Evolutionary conservation across 2,797 vertebrate genomes (phyloP).

Genomic region (Malurus leucopterus): DNA sequence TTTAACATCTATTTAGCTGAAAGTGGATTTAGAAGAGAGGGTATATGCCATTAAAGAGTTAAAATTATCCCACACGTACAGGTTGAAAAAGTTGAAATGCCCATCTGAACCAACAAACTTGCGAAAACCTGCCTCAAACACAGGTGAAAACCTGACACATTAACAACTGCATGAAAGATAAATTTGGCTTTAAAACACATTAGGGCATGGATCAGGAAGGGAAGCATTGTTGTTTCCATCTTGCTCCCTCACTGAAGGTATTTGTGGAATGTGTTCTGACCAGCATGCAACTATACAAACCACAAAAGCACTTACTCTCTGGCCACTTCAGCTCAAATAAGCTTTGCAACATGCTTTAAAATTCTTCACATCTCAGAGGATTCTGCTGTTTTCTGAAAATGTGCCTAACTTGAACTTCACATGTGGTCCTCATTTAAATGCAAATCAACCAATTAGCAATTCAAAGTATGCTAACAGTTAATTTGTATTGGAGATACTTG

Average conservation of each 20-base stretch:
- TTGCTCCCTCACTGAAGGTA: not conserved
- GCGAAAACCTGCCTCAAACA: not conserved
- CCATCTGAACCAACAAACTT: not conserved
- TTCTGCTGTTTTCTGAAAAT: slow-evolving; percentile 18
- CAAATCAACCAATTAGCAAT: slow-evolving; percentile 45
- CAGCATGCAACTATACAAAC: not conserved
- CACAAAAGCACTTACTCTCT: not conserved
- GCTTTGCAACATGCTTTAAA: not conserved
- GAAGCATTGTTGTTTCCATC: not conserved
- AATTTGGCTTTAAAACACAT: not conserved
- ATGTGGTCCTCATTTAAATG: slow-evolving; percentile 43
- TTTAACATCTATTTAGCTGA: not conserved
- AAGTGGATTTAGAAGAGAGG: not conserved
- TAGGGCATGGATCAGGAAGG: not conserved
- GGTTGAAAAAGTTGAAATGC: not conserved
- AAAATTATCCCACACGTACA: not conserved
- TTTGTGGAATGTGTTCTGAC: not conserved
- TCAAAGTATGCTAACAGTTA: slow-evolving; percentile 30
- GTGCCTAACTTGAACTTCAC: slow-evolving; percentile 29
- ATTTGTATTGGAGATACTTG: slow-evolving; percentile 7
- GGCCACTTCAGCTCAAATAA: not conserved
- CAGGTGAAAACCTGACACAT: not conserved
- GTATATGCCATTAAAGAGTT: not conserved
- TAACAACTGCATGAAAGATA: not conserved
- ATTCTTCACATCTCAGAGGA: slow-evolving; percentile 10